phyloP scores from a whole-genome alignment of 2,113 vertebrate genomes.

The Dendropsophus ebraccatus region DNA sequence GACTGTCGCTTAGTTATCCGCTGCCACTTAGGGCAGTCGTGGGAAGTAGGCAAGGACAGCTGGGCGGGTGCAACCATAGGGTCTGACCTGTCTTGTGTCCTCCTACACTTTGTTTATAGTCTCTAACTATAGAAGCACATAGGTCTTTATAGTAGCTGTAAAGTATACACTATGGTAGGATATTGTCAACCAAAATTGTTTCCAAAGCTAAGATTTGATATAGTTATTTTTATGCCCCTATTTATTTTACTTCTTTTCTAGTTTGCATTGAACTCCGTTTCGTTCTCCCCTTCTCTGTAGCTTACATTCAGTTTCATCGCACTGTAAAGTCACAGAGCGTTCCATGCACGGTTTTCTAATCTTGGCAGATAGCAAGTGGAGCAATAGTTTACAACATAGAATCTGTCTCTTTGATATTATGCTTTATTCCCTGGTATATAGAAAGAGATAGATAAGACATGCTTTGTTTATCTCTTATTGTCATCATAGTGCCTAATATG shows the following conservation, averaged over 20 bases:
- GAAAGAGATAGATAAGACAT: slow-evolving; percentile 25
- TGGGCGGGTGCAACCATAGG: no score
- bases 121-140: no score
- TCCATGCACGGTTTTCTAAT: not conserved
- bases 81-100: no score
- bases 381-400: slow-evolving; percentile 29
- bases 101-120: no score
- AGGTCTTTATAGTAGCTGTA: no score
- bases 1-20: no score
- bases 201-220: no score
- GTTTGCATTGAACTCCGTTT: not conserved
- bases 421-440: slow-evolving; percentile 27
- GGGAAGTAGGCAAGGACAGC: no score
- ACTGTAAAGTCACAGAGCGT: not conserved
- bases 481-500: slow-evolving; percentile 41
- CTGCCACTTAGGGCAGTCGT: no score
- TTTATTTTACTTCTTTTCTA: not conserved
- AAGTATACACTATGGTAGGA: no score
- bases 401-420: slow-evolving; percentile 20
- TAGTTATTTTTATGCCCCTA: not conserved
- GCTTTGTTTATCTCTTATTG: slow-evolving; percentile 39
- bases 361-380: slow-evolving; percentile 9
- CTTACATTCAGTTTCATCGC: slow-evolving; percentile 2
- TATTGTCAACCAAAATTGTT: not conserved
- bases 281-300: not conserved